Percentiles rank a stretch among this genome's conserved stretches.
Evolutionary conservation across 1,140 invertebrate species (phyloP).

Genomic region (Nylanderia fulva): DNA sequence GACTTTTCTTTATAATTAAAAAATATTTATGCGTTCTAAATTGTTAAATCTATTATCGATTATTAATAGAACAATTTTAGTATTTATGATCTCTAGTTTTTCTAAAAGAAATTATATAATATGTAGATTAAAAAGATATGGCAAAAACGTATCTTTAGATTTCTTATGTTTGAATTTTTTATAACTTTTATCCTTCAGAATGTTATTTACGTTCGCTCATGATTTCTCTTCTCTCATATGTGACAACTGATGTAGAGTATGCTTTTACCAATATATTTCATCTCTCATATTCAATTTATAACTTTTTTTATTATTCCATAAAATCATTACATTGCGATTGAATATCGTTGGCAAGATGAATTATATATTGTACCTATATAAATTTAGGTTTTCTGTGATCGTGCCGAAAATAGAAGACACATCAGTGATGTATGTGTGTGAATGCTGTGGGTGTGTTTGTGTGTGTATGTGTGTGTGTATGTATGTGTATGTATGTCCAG

Average conservation of each 20-base stretch:
- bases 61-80: not conserved
- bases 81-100: not conserved
- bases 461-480: constrained; percentile 4
- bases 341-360: constrained; percentile 9
- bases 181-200: not conserved
- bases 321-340: not conserved
- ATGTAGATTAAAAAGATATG: too few species aligned
- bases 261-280: not conserved
- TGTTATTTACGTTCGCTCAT: not conserved
- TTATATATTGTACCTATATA: constrained; percentile 23
- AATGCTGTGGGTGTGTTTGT: constrained; percentile 1
- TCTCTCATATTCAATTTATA: not conserved
- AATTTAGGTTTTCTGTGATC: constrained; percentile 13
- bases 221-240: not conserved
- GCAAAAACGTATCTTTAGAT: not conserved
- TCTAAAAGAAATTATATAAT: not conserved
- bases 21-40: not conserved
- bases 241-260: not conserved
- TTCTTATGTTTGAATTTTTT: not conserved
- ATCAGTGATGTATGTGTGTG: constrained; percentile 30
- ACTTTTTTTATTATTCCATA: not conserved
- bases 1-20: not conserved
- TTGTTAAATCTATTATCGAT: not conserved
- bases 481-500: constrained; percentile 6
- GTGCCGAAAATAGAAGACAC: constrained; percentile 13